These are phyloP conservation scores for Cydia splendana DNA, from an alignment of 1,140 invertebrate genomes.

Conservation along the genomic window DNA sequence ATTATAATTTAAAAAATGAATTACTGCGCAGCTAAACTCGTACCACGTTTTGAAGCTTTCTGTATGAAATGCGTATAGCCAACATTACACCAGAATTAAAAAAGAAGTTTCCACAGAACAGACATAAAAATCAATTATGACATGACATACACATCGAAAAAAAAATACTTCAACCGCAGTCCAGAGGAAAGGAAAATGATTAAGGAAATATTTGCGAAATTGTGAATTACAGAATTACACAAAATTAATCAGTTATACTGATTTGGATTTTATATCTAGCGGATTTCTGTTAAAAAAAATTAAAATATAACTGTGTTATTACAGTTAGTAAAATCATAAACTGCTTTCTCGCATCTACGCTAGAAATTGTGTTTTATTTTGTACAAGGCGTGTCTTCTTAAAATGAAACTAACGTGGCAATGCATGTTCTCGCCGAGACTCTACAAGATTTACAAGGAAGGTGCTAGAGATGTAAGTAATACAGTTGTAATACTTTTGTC, in stretches of 20 bases:
- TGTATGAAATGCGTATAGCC: background rate
- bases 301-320: background rate
- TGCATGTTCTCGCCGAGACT: slow-evolving; percentile 59
- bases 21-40: background rate
- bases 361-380: slow-evolving; percentile 2
- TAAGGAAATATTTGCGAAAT: background rate
- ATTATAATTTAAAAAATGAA: background rate
- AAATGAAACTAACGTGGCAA: slow-evolving; percentile 45
- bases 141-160: background rate
- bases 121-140: background rate
- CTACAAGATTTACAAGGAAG: slow-evolving; percentile 60
- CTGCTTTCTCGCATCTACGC: background rate
- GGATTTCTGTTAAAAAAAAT: background rate
- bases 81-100: background rate
- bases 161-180: background rate
- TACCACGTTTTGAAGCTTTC: background rate
- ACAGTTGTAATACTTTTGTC: background rate
- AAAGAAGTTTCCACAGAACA: background rate
- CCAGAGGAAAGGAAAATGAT: slow-evolving; percentile 3
- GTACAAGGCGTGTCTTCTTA: background rate
- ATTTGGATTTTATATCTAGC: background rate
- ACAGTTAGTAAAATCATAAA: background rate
- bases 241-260: background rate
- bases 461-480: slow-evolving; percentile 51
- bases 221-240: slow-evolving; percentile 1